These are phyloP conservation scores for Ceriagrion tenellum DNA, from an alignment of 2,888 invertebrate species.

Conservation along the genomic window DNA sequence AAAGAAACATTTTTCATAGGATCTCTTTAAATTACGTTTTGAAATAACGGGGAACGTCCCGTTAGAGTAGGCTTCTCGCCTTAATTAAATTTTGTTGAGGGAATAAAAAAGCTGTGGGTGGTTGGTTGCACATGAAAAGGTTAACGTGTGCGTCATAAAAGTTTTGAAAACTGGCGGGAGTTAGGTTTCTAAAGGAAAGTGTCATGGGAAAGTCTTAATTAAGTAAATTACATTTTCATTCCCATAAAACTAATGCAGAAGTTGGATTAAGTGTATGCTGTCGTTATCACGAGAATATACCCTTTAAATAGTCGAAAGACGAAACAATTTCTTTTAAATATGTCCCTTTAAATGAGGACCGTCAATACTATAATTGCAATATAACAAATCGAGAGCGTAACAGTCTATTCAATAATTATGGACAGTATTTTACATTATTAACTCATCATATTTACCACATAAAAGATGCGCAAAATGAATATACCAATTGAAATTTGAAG, in stretches of 20 bases:
- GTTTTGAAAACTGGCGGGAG: background rate
- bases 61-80: background rate
- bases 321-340: too few species aligned
- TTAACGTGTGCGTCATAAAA: background rate
- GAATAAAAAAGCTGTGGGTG: background rate
- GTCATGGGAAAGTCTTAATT: background rate
- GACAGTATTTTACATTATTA: too few species aligned
- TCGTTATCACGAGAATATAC: too few species aligned
- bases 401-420: too few species aligned
- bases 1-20: background rate
- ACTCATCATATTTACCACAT: too few species aligned
- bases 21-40: background rate
- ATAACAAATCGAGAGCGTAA: too few species aligned
- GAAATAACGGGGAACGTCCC: background rate
- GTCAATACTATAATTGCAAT: too few species aligned
- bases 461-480: too few species aligned
- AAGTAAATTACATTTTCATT: conserved; percentile 2
- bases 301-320: background rate
- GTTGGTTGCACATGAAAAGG: background rate
- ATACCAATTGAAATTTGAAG: too few species aligned
- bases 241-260: background rate
- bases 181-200: background rate
- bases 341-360: too few species aligned
- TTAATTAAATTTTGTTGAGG: background rate
- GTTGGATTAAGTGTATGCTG: background rate